phyloP scores from a whole-genome alignment of 2,797 vertebrate genomes.

The Alectoris magna region DNA sequence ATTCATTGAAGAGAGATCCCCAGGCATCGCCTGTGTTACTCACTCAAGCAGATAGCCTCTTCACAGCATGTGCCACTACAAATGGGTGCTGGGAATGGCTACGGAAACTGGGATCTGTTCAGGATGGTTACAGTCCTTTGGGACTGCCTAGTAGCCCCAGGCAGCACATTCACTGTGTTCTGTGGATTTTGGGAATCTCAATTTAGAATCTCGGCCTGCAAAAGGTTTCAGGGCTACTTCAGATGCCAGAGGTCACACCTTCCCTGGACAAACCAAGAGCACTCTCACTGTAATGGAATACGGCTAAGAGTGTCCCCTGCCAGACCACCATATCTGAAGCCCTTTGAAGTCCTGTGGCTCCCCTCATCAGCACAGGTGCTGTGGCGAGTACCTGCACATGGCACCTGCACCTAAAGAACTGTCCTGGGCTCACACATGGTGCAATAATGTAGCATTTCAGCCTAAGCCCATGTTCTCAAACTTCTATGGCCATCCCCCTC shows the following conservation, averaged over 20 bases:
- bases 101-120: neutral
- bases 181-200: neutral
- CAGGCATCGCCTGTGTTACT: neutral
- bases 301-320: neutral
- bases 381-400: fast-evolving
- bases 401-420: neutral
- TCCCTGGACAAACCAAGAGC: neutral
- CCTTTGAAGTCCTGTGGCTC: neutral
- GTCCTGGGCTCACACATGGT: neutral
- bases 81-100: neutral
- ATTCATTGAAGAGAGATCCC: neutral
- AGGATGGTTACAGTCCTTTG: neutral
- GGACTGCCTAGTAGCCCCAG: neutral
- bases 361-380: neutral
- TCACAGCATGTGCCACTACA: fast-evolving
- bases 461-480: neutral
- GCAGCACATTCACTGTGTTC: neutral
- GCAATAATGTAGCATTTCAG: neutral
- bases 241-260: neutral
- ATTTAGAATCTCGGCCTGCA: neutral
- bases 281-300: neutral
- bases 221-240: neutral
- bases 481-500: neutral
- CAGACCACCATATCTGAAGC: neutral
- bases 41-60: neutral